Evolutionary conservation across 2,888 invertebrate genomes (phyloP), one percentile per base, ranked within the genome.

Genomic region (Hirtodrosophila histrioides): DNA sequence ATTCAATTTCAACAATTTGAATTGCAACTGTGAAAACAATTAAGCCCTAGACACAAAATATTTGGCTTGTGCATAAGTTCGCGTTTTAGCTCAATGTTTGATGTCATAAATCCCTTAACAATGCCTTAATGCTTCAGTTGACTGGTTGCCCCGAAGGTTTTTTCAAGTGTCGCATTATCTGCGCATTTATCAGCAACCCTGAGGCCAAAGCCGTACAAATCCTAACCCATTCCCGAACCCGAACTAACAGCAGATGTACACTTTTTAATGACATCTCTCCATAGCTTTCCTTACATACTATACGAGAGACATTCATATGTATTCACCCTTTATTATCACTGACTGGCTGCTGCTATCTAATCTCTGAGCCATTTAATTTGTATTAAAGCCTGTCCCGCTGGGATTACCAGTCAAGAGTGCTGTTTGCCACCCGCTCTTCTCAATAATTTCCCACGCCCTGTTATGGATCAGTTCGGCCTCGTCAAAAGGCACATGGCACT

Each of bases 61-160:
- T 85, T 80, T 80, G 75, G 57, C 75, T 68, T 73, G 55, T 31
- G 54, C 54, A 48, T 37, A 58, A 65, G 35, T 73, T 45, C 43
- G 37, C 54, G 44, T 51, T 49, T 46, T 27, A 50, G 48, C 11
- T 43, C 44, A n/a, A 36, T 68, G 69, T 69, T 64, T 77, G 78
- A 75, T 78, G 71, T 77, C 80, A 78, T 86, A 89, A 89, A 89
- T 90, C 89, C 89, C 68, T 57, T 78, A 88, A 89, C 85, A 86
- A 84, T 68, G 65, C 61, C 71, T 40, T 72, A 79, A 78, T 80
- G 78, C 83, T 54, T 64, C 64, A 70, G 70, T 70, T 78, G 75
- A 69, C 75, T 85, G 77, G 44, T 44, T 54, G 39, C 54, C 56
- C 54, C 51, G 29, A 54, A 45, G 44, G 54, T 57, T 51, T 43